phyloP scores from a whole-genome alignment of 2,888 invertebrate species.

The Stratiomys singularior region DNA sequence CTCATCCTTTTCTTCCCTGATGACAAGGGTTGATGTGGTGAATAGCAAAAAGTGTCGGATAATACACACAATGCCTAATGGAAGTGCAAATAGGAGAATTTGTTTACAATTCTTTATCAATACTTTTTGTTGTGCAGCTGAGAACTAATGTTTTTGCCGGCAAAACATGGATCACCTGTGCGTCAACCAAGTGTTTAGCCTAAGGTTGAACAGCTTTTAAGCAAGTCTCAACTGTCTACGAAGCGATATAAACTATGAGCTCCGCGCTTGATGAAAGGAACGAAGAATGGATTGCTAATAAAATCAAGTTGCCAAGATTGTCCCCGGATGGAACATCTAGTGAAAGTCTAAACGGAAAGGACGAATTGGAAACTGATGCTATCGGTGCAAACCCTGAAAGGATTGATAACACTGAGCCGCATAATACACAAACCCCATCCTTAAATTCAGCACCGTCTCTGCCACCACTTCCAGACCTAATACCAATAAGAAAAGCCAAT shows the following conservation, averaged over 20 bases:
- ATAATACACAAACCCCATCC: slow-evolving; percentile 24
- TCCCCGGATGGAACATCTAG: background rate
- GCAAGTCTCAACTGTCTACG: background rate
- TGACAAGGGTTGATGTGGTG: background rate
- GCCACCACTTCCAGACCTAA: slow-evolving; percentile 54
- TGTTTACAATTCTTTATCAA: slow-evolving; percentile 15
- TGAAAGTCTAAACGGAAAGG: background rate
- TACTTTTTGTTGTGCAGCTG: background rate
- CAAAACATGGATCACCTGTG: background rate
- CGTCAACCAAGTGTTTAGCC: background rate
- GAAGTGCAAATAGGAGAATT: background rate
- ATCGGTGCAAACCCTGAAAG: background rate
- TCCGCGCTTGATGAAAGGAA: slow-evolving; percentile 14
- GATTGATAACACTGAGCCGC: background rate
- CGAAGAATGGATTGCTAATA: slow-evolving; percentile 25
- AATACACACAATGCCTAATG: background rate
- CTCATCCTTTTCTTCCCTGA: background rate
- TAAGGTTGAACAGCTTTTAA: slow-evolving; percentile 2
- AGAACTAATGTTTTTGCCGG: background rate
- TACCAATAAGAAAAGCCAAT: slow-evolving; percentile 52
- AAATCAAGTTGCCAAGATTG: background rate
- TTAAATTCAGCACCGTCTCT: slow-evolving; percentile 49
- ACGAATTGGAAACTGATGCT: too few species aligned
- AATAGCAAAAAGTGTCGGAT: background rate
- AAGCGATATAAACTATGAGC: slow-evolving; percentile 29